Evolutionary conservation across 2,113 vertebrate genomes (phyloP).

Genomic region (Pseudonaja textilis): DNA sequence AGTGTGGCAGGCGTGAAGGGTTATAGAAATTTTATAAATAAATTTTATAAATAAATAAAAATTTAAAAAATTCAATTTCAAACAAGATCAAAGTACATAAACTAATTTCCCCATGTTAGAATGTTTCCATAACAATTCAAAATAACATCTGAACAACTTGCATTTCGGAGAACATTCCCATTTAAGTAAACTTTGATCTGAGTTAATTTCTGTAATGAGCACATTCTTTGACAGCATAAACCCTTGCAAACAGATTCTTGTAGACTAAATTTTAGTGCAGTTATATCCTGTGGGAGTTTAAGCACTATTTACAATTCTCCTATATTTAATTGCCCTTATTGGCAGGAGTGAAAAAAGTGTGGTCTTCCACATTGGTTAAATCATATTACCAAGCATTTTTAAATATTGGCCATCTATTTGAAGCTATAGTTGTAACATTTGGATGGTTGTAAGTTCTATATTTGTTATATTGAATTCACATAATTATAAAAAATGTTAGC

Average conservation of each 20-base stretch:
- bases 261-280: background rate
- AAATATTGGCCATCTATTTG: background rate
- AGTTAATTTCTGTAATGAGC: slow-evolving; percentile 25
- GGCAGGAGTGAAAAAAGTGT: background rate
- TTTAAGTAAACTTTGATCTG: slow-evolving; percentile 21
- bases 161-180: slow-evolving; percentile 41
- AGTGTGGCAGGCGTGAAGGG: background rate
- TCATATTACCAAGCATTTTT: background rate
- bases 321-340: background rate
- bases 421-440: background rate
- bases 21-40: no score
- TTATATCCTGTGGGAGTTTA: background rate
- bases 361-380: background rate
- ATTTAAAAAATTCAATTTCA: background rate
- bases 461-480: background rate
- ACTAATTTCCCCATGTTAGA: slow-evolving; percentile 48
- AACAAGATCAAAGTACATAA: slow-evolving; percentile 28
- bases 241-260: slow-evolving; percentile 17
- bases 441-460: background rate
- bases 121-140: slow-evolving; percentile 55
- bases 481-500: background rate
- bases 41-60: background rate
- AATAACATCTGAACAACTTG: slow-evolving; percentile 45
- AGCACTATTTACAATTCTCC: background rate
- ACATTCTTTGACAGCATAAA: slow-evolving; percentile 25